Evolutionary conservation across 2,113 vertebrate genomes (phyloP), one percentile per base, ranked within the genome.

Genomic region (Procavia capensis): DNA sequence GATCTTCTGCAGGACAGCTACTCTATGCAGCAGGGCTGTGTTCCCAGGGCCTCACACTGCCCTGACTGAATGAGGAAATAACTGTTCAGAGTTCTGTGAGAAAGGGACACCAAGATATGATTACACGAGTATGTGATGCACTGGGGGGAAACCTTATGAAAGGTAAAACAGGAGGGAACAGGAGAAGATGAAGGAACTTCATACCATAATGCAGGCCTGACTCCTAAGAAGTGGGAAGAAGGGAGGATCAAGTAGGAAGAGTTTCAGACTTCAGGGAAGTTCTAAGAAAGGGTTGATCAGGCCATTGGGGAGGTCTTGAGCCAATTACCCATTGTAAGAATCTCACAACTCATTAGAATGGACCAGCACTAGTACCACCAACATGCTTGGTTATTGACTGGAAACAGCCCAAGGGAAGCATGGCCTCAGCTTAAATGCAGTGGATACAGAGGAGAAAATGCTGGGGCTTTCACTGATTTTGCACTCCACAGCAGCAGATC

Each of bases 381-480:
- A 17, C 2, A 10, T 34, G 47, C 50, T 8, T 41, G 36, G 16
- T 27, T 66, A 43, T 2, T 43, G 70, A 88, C 57, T 70, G 31
- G 76, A 74, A 43, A 88, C 57, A 85, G 72, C 36, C 24, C 47
- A 50, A 6, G 47, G 47, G 13, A 13, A 50, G 13, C 0, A 20
- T 1, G 27, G 96, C 27, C n/a, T 24, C 22, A 4, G 85, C 13
- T 59, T 27, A 54, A 70, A 57, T 6, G 3, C 36, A 24, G 61
- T 39, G 43, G 88, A 43, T 10, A 11, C 36, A 29, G 75, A 88
- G 76, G 72, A 75, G 66, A 36, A 66, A 19, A 94, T 93, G 86
- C 84, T 89, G 94, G 54, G 61, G 45, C 72, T 87, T 78, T 87
- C 91, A 90, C 64, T 88, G 72, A n/a, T 39, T 59, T 66, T 39